Evolutionary conservation across 2,113 vertebrate genomes (phyloP).

Genomic region (Prinia subflava): DNA sequence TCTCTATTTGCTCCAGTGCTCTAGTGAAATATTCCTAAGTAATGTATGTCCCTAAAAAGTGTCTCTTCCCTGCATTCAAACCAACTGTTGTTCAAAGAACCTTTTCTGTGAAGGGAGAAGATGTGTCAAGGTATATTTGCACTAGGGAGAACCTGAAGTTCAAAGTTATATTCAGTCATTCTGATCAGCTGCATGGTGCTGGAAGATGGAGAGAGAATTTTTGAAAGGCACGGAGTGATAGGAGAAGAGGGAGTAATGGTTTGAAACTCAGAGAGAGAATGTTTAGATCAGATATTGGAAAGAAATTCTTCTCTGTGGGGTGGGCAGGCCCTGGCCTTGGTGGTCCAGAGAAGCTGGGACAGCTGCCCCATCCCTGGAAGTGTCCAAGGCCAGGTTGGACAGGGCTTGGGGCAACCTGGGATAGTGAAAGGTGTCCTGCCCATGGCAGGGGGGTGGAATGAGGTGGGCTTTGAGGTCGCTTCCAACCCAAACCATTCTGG

Average conservation of each 20-base stretch:
- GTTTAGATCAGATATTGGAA: not conserved
- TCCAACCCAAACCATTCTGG: not conserved
- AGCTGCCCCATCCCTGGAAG: not conserved
- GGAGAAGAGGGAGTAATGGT: not conserved
- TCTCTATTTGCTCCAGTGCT: not conserved
- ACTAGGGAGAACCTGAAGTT: not conserved
- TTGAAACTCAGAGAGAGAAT: not conserved
- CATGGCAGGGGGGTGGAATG: accelerated
- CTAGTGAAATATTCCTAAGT: not conserved
- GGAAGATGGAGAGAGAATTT: not conserved
- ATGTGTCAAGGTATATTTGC: not conserved
- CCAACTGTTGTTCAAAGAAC: not conserved
- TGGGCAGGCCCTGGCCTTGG: accelerated
- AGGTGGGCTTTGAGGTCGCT: not conserved
- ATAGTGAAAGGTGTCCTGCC: not conserved
- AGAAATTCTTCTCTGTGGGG: not conserved
- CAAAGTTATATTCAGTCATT: not conserved
- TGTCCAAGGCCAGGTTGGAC: accelerated
- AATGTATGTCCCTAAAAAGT: accelerated
- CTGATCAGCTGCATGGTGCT: not conserved
- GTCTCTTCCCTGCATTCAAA: not conserved
- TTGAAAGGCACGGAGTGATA: not conserved
- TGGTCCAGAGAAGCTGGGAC: not conserved
- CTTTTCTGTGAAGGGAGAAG: not conserved
- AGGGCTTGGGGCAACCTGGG: not conserved